Evolutionary conservation across 2,888 invertebrate genomes (phyloP), one percentile per base, ranked within the genome.

Genomic region (Sminthurinus aureus): DNA sequence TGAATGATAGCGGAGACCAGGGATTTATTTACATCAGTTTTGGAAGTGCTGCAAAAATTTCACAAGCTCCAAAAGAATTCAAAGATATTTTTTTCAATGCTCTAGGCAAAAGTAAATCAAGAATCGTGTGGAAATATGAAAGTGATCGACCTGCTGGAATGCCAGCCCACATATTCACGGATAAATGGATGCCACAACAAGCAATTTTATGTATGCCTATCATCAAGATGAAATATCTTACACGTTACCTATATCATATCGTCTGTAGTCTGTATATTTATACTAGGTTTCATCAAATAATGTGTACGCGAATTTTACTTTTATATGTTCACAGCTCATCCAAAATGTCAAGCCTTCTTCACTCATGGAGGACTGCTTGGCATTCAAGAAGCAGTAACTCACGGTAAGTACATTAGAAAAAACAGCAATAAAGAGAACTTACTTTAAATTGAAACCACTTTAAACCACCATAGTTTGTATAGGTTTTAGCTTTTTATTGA

Each of bases 301-400:
- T 66, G 6, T 11, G 66, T 66, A 66, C 6, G 8, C 20, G 38
- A 50, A 50, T 77, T 52, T 50, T 13, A n/a, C 13, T 12, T 77
- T 18, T 3, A 51, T 58, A 58, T 58, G 11, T 66, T 66, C 15
- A 74, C 87, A 92, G 92, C 91, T 0, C 93, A 93, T 89, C 90
- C 91, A 0, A 92, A 92, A 83, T 90, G 93, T 0, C 91, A 91
- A 85, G 89, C 92, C 0, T 94, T 94, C 88, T 92, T 94, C 87
- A 92, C 93, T 0, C 94, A 94, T 88, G 94, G 93, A 3, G 94
- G 94, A 1, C 91, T 93, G 84, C 93, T 93, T 85, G 93, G 94
- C 71, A 91, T 93, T 1, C 92, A 92, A 88, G 94, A 94, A 90
- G 92, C 93, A 0, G 91, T 91, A 66, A 93, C 91, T 89, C 90